Evolutionary conservation across 1,140 invertebrate genomes (phyloP), one percentile per base, ranked within the genome.

Genomic region (Archivesica marissinica): DNA sequence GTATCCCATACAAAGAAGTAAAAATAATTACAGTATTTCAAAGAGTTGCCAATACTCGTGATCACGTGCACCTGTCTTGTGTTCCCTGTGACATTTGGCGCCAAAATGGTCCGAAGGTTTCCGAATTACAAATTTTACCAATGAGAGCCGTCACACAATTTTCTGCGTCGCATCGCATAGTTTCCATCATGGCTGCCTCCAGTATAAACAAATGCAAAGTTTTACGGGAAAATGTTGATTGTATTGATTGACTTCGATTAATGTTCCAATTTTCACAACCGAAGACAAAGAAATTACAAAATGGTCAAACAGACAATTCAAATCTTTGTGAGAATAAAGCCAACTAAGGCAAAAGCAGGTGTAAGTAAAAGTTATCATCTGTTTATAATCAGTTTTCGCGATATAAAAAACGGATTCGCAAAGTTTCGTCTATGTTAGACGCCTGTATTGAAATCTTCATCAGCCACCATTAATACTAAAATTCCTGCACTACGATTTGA

Each of bases 221-320:
- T 61, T 17, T 6, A 23, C 38, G 28, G 44, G 25, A 15, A 54
- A 75, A 25, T 35, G 20, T 50, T n/a, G 20, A 54, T 38, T 38
- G 7, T 44, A n/a, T 2, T 39, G 11, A 15, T 47, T 20, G 39
- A 2, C 23, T 39, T 25, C 28, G 2, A 2, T 17, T 23, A 54
- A 35, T 59, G 2, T 41, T 3, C 17, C 11, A 25, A 25, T 35
- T 35, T 25, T 70, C 0, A 4, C 23, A n/a, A n/a, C 6, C 39
- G 28, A 30, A 4, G 11, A 6, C 50, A 39, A 64, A 64, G 2
- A 54, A 50, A 28, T 1, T 41, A 75, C 11, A 20, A 89, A 72
- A 94, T 94, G 93, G 93, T 94, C 20, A 94, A 94, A 86, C 93
- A 94, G 86, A 94, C 93, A 3, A 94, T 94, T 72, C 91, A 93